phyloP scores from a whole-genome alignment of 1,140 invertebrate species.

The Spodoptera litura region DNA sequence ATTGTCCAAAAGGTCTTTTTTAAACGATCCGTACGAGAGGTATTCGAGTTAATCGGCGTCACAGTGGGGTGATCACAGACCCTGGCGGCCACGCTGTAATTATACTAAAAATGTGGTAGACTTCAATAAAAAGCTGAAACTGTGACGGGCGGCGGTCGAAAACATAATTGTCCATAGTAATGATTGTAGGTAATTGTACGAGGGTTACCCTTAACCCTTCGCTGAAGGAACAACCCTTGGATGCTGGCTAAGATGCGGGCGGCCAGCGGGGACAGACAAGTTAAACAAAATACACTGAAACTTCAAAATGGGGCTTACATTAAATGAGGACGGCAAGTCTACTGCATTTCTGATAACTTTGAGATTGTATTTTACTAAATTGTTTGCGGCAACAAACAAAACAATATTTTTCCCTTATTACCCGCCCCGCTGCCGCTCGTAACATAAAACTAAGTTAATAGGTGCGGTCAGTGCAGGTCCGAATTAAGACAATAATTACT shows the following conservation, averaged over 20 bases:
- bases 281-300: neutral
- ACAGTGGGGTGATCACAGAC: conserved; percentile 47
- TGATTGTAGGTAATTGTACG: conserved; percentile 82
- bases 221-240: conserved; percentile 64
- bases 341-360: too few species aligned
- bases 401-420: neutral
- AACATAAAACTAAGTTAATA: conserved; percentile 55
- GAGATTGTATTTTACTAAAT: too few species aligned
- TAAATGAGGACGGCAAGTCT: neutral
- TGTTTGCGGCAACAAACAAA: neutral
- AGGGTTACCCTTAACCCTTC: conserved; percentile 75
- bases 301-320: neutral
- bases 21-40: conserved; percentile 40
- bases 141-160: conserved; percentile 72
- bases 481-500: conserved; percentile 84
- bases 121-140: conserved; percentile 79
- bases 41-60: conserved; percentile 45
- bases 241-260: conserved; percentile 33
- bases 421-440: conserved; percentile 53
- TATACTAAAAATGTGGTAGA: conserved; percentile 76
- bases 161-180: conserved; percentile 81
- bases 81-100: conserved; percentile 63
- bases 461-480: conserved; percentile 70
- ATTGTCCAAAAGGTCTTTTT: conserved; percentile 45
- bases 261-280: neutral